Base-by-base conservation (phyloP, 23 tunicate species). In the Ciona savignyi region DNA sequence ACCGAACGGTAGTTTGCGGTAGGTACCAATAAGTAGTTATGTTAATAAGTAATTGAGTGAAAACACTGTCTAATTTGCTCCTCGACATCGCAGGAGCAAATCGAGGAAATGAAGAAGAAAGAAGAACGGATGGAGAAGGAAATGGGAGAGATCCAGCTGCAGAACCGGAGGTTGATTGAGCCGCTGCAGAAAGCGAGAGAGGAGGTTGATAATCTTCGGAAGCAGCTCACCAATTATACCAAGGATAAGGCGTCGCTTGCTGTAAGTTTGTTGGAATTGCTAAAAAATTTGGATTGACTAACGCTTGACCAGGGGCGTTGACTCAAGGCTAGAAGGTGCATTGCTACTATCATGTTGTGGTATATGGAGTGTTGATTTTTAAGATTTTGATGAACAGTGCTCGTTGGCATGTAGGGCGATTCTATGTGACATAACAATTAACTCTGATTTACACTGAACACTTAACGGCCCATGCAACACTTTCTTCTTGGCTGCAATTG, bases 31-130 rank as follows among this genome's bases (percentile, higher is more conserved):
- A n/a, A n/a, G n/a, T n/a, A n/a, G n/a, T n/a, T n/a, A n/a, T n/a
- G n/a, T n/a, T n/a, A n/a, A n/a, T n/a, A n/a, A n/a, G n/a, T n/a
- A n/a, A n/a, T n/a, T n/a, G n/a, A n/a, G n/a, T n/a, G n/a, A n/a
- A n/a, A n/a, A n/a, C n/a, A n/a, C n/a, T n/a, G n/a, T n/a, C n/a
- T n/a, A n/a, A n/a, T n/a, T n/a, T n/a, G n/a, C n/a, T n/a, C n/a
- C n/a, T n/a, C n/a, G n/a, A n/a, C n/a, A n/a, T n/a, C 76, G 26
- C 51, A 84, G 89, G 98, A 93, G 69, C 98, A 93, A 82, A 93
- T 93, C 56, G 98, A 93, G 42, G 94, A 93, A 49, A 93, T 86
- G 94, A 93, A 93, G 78, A 87, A 90, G 76, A 93, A 93, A 67
- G 98, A 93, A 61, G 98, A 93, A 34, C 35, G 94, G 42, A 33